Base-by-base conservation (phyloP, 2,113 vertebrate genomes). In the Peromyscus californicus region DNA sequence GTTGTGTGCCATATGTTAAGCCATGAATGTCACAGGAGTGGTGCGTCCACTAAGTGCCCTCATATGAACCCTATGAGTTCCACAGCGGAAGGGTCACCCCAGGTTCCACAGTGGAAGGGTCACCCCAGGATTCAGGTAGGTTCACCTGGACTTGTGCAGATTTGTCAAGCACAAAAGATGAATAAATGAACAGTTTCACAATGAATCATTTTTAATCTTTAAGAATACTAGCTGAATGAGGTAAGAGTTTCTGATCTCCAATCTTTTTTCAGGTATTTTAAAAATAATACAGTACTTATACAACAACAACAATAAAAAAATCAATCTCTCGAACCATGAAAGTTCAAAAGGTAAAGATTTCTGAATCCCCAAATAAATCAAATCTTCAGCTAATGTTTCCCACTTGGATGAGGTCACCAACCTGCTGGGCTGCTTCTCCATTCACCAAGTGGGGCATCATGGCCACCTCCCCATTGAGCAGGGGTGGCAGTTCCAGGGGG, bases 401-500 rank as follows among this genome's bases (percentile, higher is more conserved):
- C 65, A 24, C 5, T 74, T 2, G 16, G 9, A 86, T 17, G 54
- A 39, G 21, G 0, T 59, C 65, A 97, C 99, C 98, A 65, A 99
- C 99, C 99, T 99, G 99, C 98, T 99, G 99, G 1, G 99, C 98
- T 65, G 99, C 99, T n/a, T 99, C 99, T 74, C 99, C 99, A 24
- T 99, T 99, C 98, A 99, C 99, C 95, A 99, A 99, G 99, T 99
- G 99, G 78, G 99, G 99, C 99, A 99, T 99, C 99, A 99, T 99
- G 97, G 99, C 98, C 91, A 99, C 99, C 98, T 99, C 99, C 98
- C 99, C 99, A 26, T 99, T 99, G 98, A 99, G 99, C 99, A 99
- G 97, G 63, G 99, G 99, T 89, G 99, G 99, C 99, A 99, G 99
- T 98, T 99, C 99, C 99, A 99, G 99, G 97, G 99, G 99, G 98